A percentile compares a stretch with the other conserved stretches of the same genome.
Conservation (phyloP, 2,888 invertebrate genomes). For the Hoplodrina blanda region DNA sequence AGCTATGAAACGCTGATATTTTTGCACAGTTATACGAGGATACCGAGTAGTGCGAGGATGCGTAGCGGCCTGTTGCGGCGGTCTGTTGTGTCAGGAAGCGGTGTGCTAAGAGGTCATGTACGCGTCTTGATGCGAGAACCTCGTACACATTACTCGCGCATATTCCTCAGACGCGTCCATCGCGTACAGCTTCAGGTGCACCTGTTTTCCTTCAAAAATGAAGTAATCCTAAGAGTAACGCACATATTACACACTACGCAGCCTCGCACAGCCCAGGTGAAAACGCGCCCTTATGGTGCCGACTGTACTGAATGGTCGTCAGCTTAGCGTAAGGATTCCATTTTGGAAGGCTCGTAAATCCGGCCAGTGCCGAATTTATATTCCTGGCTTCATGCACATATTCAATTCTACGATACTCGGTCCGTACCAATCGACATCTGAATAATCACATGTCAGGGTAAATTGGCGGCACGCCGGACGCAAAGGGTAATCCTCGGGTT, state of each 20-base stretch:
- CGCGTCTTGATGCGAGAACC: no score
- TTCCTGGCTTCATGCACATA: constrained; percentile 65
- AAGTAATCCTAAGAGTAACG: no score
- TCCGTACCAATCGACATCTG: constrained; percentile 65
- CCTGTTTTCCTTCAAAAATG: no score
- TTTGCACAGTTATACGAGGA: no score
- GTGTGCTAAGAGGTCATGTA: no score
- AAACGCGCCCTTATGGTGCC: constrained; percentile 10
- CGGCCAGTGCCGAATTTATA: constrained; percentile 65
- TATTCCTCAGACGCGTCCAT: no score
- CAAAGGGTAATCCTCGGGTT: constrained; percentile 51
- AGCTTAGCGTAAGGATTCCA: constrained; percentile 49
- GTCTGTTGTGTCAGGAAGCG: no score
- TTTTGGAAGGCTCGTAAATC: constrained; percentile 65
- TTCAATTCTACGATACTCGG: constrained; percentile 63
- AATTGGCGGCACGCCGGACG: constrained; percentile 58
- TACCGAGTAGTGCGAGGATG: no score
- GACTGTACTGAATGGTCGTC: constrained; percentile 43
- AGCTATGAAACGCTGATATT: no score
- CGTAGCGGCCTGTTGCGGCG: no score
- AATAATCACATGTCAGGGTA: constrained; percentile 67
- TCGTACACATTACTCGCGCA: no score
- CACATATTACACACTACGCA: not conserved
- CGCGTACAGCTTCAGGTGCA: no score
- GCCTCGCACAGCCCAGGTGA: not conserved